Percentiles rank a stretch among this genome's conserved stretches.
Conservation (phyloP, 1,140 invertebrate species). For the Papilio helenus region DNA sequence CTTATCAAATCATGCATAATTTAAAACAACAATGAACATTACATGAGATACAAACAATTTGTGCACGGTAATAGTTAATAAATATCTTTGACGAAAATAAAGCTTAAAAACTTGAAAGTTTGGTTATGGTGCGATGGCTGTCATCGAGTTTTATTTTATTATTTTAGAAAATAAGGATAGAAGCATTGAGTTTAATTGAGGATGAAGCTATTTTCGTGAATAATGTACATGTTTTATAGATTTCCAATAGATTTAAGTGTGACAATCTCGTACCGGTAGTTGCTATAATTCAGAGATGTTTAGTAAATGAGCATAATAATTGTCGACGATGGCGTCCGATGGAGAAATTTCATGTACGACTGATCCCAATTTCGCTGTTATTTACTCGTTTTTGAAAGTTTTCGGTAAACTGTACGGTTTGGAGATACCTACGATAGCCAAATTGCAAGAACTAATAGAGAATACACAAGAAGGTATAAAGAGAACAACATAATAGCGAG, state of each 20-base stretch:
- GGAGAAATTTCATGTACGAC: constrained; percentile 93
- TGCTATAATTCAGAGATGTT: constrained; percentile 70
- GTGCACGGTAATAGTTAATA: neutral
- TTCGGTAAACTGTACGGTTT: constrained; percentile 93
- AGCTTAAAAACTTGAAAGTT: constrained; percentile 47
- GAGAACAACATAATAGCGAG: constrained; percentile 57
- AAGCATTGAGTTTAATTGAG: constrained; percentile 70
- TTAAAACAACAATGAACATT: no score
- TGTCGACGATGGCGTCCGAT: constrained; percentile 91
- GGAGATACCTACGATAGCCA: constrained; percentile 88
- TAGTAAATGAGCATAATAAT: constrained; percentile 75
- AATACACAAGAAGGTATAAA: constrained; percentile 92
- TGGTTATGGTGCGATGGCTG: constrained; percentile 79
- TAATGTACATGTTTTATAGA: constrained; percentile 81
- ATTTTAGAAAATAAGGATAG: constrained; percentile 74
- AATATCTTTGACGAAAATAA: constrained; percentile 26
- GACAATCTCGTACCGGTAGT: constrained; percentile 70
- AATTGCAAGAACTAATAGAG: constrained; percentile 94
- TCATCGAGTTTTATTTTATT: constrained; percentile 79
- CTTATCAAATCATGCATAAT: no score
- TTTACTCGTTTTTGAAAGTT: constrained; percentile 96
- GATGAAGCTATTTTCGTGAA: constrained; percentile 81
- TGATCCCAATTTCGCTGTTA: constrained; percentile 97
- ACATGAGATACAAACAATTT: neutral
- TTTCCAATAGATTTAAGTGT: constrained; percentile 76